Conservation (phyloP, 2,113 vertebrate genomes). For the Elephantulus edwardii region DNA sequence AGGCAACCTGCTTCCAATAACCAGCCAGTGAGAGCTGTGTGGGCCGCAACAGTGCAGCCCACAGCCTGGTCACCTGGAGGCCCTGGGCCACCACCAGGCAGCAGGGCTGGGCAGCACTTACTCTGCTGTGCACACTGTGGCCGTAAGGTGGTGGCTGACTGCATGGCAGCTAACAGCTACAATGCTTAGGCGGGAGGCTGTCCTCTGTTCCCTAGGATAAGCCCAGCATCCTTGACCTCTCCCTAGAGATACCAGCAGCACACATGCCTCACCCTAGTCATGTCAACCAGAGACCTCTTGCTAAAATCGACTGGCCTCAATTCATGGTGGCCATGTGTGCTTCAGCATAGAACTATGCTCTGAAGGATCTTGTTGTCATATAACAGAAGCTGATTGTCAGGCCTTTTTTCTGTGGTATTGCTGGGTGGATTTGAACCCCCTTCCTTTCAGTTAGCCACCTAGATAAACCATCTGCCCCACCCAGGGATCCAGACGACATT, state of each 20-base stretch:
- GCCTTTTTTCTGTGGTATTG: neutral
- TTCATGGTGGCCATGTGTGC: neutral
- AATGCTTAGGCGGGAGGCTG: neutral
- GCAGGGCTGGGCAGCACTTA: neutral
- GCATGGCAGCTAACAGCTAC: neutral
- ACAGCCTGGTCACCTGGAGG: neutral
- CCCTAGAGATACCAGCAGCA: neutral
- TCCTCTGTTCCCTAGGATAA: rapidly evolving
- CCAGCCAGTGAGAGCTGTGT: no score
- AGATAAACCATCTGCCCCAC: neutral
- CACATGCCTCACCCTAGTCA: rapidly evolving
- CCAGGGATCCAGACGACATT: neutral
- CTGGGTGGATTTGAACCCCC: neutral
- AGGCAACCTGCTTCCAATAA: no score
- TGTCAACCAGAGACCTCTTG: neutral
- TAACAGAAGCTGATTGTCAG: neutral
- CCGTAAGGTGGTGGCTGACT: neutral
- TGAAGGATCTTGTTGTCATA: neutral
- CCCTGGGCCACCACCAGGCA: no score
- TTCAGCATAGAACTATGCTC: neutral
- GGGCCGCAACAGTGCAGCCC: neutral
- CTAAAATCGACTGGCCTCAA: neutral
- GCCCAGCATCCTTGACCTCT: neutral
- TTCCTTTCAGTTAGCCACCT: neutral
- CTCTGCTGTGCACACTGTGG: neutral